Evolutionary conservation across 2,888 invertebrate genomes (phyloP).

Genomic region (Germaria angustata): DNA sequence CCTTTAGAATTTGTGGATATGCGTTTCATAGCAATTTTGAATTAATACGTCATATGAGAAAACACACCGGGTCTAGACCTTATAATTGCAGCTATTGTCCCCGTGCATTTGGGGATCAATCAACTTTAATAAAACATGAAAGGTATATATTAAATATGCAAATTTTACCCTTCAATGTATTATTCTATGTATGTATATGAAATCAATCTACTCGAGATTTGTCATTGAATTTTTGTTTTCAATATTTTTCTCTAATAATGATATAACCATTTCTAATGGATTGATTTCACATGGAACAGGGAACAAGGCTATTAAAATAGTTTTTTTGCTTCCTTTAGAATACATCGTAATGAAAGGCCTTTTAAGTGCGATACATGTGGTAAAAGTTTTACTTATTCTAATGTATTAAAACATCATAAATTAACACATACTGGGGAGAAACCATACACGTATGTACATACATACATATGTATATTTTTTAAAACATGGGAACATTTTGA

Average conservation of each 20-base stretch:
- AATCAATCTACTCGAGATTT: too few species aligned
- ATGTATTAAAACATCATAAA: conserved; percentile 77
- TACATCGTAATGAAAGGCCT: conserved; percentile 78
- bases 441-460: conserved; percentile 73
- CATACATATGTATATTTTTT: neutral
- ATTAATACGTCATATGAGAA: conserved; percentile 78
- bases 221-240: too few species aligned
- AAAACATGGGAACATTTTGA: neutral
- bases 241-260: too few species aligned
- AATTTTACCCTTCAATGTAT: too few species aligned
- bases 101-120: conserved; percentile 78
- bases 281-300: too few species aligned
- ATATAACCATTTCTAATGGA: too few species aligned
- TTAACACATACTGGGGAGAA: conserved; percentile 79
- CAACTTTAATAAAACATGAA: conserved; percentile 79
- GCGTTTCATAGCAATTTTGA: conserved; percentile 79
- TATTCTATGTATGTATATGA: too few species aligned
- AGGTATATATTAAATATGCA: conserved; percentile 69
- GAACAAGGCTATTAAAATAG: too few species aligned
- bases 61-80: conserved; percentile 78
- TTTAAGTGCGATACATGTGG: conserved; percentile 77
- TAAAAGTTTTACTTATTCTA: conserved; percentile 78
- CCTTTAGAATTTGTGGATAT: conserved; percentile 76
- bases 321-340: conserved; percentile 68
- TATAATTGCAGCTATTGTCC: conserved; percentile 78